Base-by-base conservation (phyloP, 2,797 vertebrate genomes). In the Macropodus opercularis region DNA sequence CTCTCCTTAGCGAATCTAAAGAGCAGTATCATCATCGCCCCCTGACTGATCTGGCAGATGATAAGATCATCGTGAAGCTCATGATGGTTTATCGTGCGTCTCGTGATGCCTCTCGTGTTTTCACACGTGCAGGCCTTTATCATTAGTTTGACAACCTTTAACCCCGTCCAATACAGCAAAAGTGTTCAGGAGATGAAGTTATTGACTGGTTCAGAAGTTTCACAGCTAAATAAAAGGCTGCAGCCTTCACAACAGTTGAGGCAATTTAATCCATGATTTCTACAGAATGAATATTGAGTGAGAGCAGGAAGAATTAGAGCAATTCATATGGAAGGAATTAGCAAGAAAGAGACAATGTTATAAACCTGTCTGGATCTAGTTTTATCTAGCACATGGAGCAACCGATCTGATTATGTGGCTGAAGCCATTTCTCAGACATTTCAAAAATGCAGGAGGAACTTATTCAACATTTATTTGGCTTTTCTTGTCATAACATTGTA, bases 351-450 rank as follows among this genome's bases (percentile, higher is more conserved):
- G 43, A 5, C 8, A 32, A 31, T 14, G 14, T 15, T 31, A n/a
- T 15, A n/a, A n/a, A n/a, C n/a, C n/a, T n/a, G n/a, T n/a, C 19
- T 35, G 17, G 41, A 56, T 59, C 47, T 35, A 46, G 32, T 42
- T 64, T 50, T 48, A 17, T 36, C 18, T 19, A 58, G 40, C 26
- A 72, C 54, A 51, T 7, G 9, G 64, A n/a, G n/a, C n/a, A n/a
- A n/a, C n/a, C n/a, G n/a, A n/a, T n/a, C n/a, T n/a, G n/a, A n/a
- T n/a, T n/a, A n/a, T n/a, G n/a, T n/a, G n/a, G n/a, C n/a, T n/a
- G n/a, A n/a, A n/a, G n/a, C n/a, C n/a, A n/a, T n/a, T n/a, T n/a
- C n/a, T n/a, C n/a, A n/a, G n/a, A 9, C 39, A 32, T 24, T 17
- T 5, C 17, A 32, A n/a, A 29, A 41, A 0, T 29, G 44, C 3